Conservation (phyloP, 2,888 invertebrate species). For the Eurytoma adleriae region DNA sequence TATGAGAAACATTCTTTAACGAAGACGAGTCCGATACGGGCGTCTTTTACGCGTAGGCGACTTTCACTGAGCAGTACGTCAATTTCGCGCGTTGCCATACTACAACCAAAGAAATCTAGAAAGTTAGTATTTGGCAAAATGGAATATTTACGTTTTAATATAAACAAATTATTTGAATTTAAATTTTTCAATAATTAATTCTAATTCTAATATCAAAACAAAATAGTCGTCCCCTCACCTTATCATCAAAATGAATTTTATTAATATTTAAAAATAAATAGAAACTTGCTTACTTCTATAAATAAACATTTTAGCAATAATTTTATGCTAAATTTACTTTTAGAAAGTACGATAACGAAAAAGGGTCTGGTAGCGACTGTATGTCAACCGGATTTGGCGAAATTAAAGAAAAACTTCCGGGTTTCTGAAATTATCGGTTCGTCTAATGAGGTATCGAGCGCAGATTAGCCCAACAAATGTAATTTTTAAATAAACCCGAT, state of each 20-base stretch:
- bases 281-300: background rate
- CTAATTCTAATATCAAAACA: background rate
- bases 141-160: background rate
- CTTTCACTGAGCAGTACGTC: conserved; percentile 16
- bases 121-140: background rate
- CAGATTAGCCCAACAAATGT: conserved; percentile 1
- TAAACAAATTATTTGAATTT: background rate
- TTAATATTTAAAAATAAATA: background rate
- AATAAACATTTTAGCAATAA: background rate
- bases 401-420: background rate
- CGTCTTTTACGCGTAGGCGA: background rate
- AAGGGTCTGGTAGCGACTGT: too few species aligned
- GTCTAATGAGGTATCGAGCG: background rate
- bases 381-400: background rate
- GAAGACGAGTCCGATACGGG: conserved; percentile 19
- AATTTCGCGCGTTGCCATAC: background rate
- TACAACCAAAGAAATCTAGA: background rate
- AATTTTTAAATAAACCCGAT: conserved; percentile 19
- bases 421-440: conserved; percentile 12
- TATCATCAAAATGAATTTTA: background rate
- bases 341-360: background rate
- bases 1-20: conserved; percentile 4
- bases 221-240: too few species aligned
- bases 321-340: background rate
- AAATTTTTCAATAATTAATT: background rate